Base-by-base conservation (phyloP, 2,888 invertebrate genomes). In the Ornithoptera alexandrae region DNA sequence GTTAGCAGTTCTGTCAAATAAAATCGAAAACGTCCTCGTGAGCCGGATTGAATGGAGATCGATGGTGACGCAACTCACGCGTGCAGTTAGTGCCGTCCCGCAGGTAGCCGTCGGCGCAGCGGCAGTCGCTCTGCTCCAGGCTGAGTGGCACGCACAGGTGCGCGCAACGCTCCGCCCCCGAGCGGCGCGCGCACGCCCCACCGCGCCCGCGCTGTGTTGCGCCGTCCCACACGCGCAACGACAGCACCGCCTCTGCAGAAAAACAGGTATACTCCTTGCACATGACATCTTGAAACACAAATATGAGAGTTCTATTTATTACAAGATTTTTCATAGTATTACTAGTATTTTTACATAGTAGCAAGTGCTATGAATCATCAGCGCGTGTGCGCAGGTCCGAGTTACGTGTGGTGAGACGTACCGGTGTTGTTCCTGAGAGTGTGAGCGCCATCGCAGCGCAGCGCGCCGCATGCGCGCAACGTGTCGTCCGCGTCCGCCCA, bases 161-260 rank as follows among this genome's bases (percentile, higher is more conserved):
- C 94, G 76, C 84, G 92, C 87, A 97, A 50, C 93, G 93, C 0
- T 93, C 91, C n/a, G 6, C 36, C 18, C 74, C 94, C 93, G 74
- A 79, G 73, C 93, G 90, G 15, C 79, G 74, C 68, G 94, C 94
- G 74, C 79, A 73, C 93, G 90, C 17, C 79, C 74, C 67, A 94
- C 94, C 67, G 56, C 71, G 24, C 17, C 59, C 68, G 57, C 62
- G 6, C 24, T 24, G 59, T 62, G 61, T 46, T 20, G 69, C 61
- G 22, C 95, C 94, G 86, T 96, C 96, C 85, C 96, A 97, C 82
- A 97, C 94, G 77, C 94, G 93, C 79, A 96, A 89, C 58, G 95
- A 94, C 68, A 95, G 83, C 63, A 96, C 95, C 76, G 93, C 94
- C 74, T 94, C 94, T 93, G 89, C 15, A 6, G 18, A 39, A 39